These are phyloP conservation scores for Axis porcinus DNA, from an alignment of 2,113 vertebrate genomes.

Conservation along the genomic window DNA sequence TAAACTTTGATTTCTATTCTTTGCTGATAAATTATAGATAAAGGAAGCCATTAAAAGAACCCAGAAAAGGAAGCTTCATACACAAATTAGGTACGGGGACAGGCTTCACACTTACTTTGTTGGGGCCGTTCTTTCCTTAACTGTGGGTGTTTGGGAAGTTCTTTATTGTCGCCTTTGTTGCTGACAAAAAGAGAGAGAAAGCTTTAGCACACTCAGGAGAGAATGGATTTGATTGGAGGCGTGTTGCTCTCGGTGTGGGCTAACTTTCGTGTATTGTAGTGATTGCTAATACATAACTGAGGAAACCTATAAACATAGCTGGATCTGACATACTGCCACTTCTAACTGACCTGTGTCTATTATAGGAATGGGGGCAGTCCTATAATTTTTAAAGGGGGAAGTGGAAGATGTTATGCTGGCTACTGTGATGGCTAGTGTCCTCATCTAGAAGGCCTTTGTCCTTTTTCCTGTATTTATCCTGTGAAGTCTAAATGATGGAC, in stretches of 20 bases:
- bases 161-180: slow-evolving; percentile 57
- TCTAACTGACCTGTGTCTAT: not conserved
- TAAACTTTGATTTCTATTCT: slow-evolving; percentile 50
- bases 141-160: slow-evolving; percentile 38
- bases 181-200: not conserved
- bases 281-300: slow-evolving; percentile 36
- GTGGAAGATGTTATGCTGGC: not conserved
- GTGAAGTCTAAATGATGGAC: not conserved
- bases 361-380: not conserved
- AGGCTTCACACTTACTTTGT: not conserved
- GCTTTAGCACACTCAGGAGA: slow-evolving; percentile 6
- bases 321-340: not conserved
- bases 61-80: slow-evolving; percentile 39
- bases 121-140: slow-evolving; percentile 17
- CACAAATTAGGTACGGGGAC: slow-evolving; percentile 12
- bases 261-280: not conserved
- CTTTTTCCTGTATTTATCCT: not conserved
- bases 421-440: not conserved
- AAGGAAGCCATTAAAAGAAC: slow-evolving; percentile 34
- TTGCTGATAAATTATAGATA: slow-evolving; percentile 53
- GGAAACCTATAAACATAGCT: not conserved
- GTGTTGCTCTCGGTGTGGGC: not conserved
- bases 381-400: not conserved
- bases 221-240: slow-evolving; percentile 26
- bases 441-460: not conserved